Evolutionary conservation across 2,797 vertebrate genomes (phyloP), one percentile per base, ranked within the genome.

Genomic region (Acridotheres tristis): DNA sequence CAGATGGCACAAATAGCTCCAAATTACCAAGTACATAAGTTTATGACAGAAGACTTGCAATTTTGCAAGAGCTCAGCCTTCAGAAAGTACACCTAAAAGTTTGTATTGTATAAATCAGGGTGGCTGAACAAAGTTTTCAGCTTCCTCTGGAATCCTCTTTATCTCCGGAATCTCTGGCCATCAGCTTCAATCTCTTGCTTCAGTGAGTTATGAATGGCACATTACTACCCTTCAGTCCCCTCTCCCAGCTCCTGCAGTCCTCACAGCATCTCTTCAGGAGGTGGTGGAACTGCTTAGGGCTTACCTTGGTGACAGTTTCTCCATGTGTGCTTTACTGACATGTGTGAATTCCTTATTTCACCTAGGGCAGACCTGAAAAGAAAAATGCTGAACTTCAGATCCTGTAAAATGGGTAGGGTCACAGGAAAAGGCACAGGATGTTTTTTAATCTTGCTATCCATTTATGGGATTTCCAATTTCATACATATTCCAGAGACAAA

Each of bases 1-100:
- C 97, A 97, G 96, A 97, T 97, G 97, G 97, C 96, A 96, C 87
- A 93, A 92, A 96, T 81, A 90, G 55, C 86, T 96, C 53, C 84
- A 93, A 90, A 93, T 95, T 95, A 94, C 94, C 94, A 90, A 94
- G 85, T 62, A 90, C 79, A 83, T 96, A 92, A 93, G 93, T 92
- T 97, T 95, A 73, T 92, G 95, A 68, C 90, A 94, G 95, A 95
- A 91, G 91, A 96, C 89, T 86, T 95, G 76, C 89, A 91, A 92
- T 93, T 95, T 96, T 91, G 83, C 72, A 97, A 85, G 89, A 95
- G 77, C 88, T 93, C 76, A 88, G 90, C 25, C 69, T 90, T 91
- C 80, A 93, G 47, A 93, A 94, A 72, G 36, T 88, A 59, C 66
- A 95, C 78, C 76, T 91, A 88, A n/a, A 75, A 79, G 85, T 89